Conservation (phyloP, 2,797 vertebrate species). For the Artibeus jamaicensis region DNA sequence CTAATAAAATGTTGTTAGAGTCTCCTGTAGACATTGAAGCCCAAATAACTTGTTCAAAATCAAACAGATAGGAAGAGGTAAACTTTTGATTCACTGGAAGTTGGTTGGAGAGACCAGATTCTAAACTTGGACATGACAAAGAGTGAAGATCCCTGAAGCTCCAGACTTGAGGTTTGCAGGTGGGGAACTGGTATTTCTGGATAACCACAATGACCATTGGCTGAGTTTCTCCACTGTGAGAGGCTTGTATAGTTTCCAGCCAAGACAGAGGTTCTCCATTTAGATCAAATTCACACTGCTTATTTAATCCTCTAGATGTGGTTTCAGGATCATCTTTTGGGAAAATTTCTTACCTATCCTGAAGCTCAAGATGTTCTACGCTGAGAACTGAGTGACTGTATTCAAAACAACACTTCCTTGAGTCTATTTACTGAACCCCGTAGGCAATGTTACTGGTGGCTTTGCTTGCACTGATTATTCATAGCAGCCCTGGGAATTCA, state of each 20-base stretch:
- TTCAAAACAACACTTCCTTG: not conserved
- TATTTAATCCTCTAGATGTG: not conserved
- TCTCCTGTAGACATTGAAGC: not conserved
- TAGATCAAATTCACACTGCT: not conserved
- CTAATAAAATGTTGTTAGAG: not conserved
- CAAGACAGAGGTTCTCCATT: not conserved
- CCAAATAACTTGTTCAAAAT: not conserved
- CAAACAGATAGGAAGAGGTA: not conserved
- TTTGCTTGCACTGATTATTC: not conserved
- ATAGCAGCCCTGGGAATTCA: not conserved
- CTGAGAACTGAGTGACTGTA: not conserved
- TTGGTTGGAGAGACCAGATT: not conserved
- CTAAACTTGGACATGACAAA: not conserved
- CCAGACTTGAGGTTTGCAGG: not conserved
- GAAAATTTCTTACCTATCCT: not conserved
- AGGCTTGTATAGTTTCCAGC: not conserved
- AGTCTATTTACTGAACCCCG: not conserved
- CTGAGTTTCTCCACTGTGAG: not conserved
- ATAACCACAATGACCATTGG: not conserved
- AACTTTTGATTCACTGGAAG: not conserved
- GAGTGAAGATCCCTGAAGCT: not conserved
- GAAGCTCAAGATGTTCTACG: slow-evolving; percentile 10
- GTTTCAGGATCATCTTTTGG: not conserved
- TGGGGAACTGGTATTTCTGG: not conserved
- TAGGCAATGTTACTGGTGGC: not conserved